Percentiles rank a stretch among this genome's conserved stretches.
Evolutionary conservation across 2,113 vertebrate genomes (phyloP).

Genomic region (Pseudolaguvia tuberculata): DNA sequence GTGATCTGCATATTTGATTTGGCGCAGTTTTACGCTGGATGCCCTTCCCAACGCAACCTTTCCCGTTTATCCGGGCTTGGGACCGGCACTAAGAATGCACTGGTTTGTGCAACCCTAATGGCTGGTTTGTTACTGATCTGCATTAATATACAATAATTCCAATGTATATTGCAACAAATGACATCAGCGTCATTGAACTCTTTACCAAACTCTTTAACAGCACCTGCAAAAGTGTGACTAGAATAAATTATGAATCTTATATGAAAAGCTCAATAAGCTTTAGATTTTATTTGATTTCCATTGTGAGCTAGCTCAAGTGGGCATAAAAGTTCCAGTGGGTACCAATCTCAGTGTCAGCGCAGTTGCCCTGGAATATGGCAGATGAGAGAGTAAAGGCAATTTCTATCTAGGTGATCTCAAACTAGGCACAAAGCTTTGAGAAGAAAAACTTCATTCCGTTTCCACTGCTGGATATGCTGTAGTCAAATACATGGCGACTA

Average conservation of each 20-base stretch:
- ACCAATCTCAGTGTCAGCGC: slow-evolving; percentile 25
- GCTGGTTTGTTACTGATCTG: too few relatives aligned
- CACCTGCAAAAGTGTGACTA: too few relatives aligned
- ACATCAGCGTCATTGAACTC: too few relatives aligned
- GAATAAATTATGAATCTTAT: neutral
- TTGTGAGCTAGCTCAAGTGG: neutral
- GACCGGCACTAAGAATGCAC: too few relatives aligned
- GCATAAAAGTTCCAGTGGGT: slow-evolving; percentile 1
- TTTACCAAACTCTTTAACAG: too few relatives aligned
- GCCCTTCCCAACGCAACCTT: too few relatives aligned
- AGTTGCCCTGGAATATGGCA: slow-evolving; percentile 35
- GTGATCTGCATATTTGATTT: too few relatives aligned
- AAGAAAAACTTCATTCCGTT: slow-evolving; percentile 60
- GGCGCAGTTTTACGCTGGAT: too few relatives aligned
- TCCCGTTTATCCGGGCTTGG: too few relatives aligned
- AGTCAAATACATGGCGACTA: slow-evolving; percentile 57
- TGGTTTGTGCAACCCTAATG: too few relatives aligned
- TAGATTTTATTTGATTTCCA: neutral
- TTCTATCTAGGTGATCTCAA: slow-evolving; percentile 71
- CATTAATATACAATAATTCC: too few relatives aligned
- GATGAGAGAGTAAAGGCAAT: slow-evolving; percentile 69
- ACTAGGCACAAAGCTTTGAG: slow-evolving; percentile 60
- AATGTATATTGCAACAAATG: too few relatives aligned
- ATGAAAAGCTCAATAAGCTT: slow-evolving; percentile 22
- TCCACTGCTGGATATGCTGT: slow-evolving; percentile 50